Conservation (phyloP, 2,888 invertebrate genomes). For the Rhagonycha fulva region DNA sequence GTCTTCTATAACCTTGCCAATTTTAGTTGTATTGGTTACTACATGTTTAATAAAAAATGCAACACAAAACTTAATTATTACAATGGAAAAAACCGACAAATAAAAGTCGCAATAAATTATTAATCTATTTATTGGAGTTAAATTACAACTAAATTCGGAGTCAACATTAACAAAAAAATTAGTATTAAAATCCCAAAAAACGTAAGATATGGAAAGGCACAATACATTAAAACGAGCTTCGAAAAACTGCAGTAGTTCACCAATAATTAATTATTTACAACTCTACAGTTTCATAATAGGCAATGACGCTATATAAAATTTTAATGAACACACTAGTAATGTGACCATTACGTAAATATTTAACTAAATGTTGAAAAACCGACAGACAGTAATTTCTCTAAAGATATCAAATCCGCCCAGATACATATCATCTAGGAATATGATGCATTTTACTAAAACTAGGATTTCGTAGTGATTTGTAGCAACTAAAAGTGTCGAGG, state of each 20-base stretch:
- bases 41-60: background rate
- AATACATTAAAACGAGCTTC: constrained; percentile 48
- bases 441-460: constrained; percentile 45
- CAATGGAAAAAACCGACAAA: background rate
- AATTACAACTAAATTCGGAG: constrained; percentile 45
- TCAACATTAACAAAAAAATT: constrained; percentile 42
- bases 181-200: constrained; percentile 25
- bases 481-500: constrained; percentile 38
- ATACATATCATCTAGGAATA: constrained; percentile 61
- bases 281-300: constrained; percentile 20
- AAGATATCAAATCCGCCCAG: constrained; percentile 61
- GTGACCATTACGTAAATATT: constrained; percentile 32
- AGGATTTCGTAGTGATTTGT: constrained; percentile 40
- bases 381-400: constrained; percentile 51
- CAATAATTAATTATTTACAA: constrained; percentile 4
- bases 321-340: constrained; percentile 33
- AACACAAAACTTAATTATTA: background rate
- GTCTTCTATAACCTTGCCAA: background rate
- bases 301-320: constrained; percentile 37
- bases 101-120: constrained; percentile 2
- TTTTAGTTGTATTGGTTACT: constrained; percentile 1
- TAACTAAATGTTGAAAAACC: constrained; percentile 16
- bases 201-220: constrained; percentile 49
- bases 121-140: constrained; percentile 36
- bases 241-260: constrained; percentile 26